Base-by-base conservation (phyloP, 1,140 invertebrate genomes). In the Mizuhopecten yessoensis region DNA sequence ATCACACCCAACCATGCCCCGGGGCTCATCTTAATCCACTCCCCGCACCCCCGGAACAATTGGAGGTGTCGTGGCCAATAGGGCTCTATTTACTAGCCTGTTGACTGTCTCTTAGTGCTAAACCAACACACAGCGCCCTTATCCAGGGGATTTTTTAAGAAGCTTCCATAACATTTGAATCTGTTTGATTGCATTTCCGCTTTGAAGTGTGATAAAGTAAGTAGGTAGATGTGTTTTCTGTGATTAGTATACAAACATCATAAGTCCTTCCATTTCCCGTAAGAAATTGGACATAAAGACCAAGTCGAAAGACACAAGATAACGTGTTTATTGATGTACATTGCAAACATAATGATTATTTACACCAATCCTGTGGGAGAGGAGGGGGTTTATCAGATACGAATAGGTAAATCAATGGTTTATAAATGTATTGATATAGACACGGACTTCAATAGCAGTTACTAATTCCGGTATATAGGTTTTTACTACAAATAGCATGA, bases 151-250 rank as follows among this genome's bases (percentile, higher is more conserved):
- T 49, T 49, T 49, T 5, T 10, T 10, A 1, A 23, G n/a, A 23
- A 29, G 29, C 5, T 17, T 75, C 3, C n/a, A 75, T 75, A n/a
- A 20, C 2, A 3, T 1, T 45, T 45, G 17, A 45, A 45, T 45
- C 42, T 17, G 42, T 13, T 45, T 75, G 57, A 75, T 75, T 75
- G 23, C 5, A 75, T 75, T 75, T 75, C 57, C 57, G 57, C 57
- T 75, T n/a, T 75, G 57, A 75, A 75, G 57, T 75, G 57, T 75
- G 57, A 75, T 75, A 75, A 29, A 75, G 15, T 75, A 75, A 75
- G 5, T 17, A 29, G 11, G 20, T n/a, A n/a, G 3, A 20, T 49
- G 20, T 49, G 45, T 49, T 49, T 13, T 3, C n/a, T 5, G 57
- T 7, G 57, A 3, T n/a, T 45, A 29, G 29, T 9, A 75, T n/a